phyloP scores from a whole-genome alignment of 64 coral and sea anemone genomes.

The Astreopora myriophthalma region DNA sequence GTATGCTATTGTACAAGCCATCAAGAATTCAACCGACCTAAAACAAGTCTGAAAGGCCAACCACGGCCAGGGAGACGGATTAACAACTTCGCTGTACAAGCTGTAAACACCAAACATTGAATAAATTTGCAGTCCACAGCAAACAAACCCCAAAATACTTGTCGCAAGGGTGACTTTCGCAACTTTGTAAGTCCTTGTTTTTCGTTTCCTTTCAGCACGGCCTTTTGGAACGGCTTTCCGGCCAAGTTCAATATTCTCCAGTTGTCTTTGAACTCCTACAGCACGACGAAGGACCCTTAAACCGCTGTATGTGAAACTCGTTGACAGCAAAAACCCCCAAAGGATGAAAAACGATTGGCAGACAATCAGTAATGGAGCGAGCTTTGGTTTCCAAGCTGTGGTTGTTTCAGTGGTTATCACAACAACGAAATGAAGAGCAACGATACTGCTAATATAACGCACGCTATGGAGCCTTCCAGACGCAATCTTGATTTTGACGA shows the following conservation, averaged over 20 bases:
- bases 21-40: slow-evolving; percentile 42
- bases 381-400: background rate
- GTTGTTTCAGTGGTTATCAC: background rate
- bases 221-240: background rate
- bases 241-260: background rate
- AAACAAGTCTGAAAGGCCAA: slow-evolving; percentile 63
- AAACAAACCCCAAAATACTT: slow-evolving; percentile 28
- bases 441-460: background rate
- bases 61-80: slow-evolving; percentile 65
- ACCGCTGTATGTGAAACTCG: slow-evolving; percentile 63
- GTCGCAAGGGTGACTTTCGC: slow-evolving; percentile 39
- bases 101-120: slow-evolving; percentile 25
- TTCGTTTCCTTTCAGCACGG: background rate
- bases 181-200: slow-evolving; percentile 25
- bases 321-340: slow-evolving; percentile 43
- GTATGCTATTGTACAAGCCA: slow-evolving; percentile 69
- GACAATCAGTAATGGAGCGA: slow-evolving; percentile 1
- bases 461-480: slow-evolving; percentile 12
- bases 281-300: slow-evolving; percentile 25
- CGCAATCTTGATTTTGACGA: slow-evolving; percentile 42
- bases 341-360: slow-evolving; percentile 71
- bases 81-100: background rate
- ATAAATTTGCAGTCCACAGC: slow-evolving; percentile 47
- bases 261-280: background rate
- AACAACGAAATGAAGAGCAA: slow-evolving; percentile 6